Percentiles rank a stretch among this genome's conserved stretches.
Evolutionary conservation across 2,113 vertebrate species (phyloP).

Genomic region (Leucosticte australis): DNA sequence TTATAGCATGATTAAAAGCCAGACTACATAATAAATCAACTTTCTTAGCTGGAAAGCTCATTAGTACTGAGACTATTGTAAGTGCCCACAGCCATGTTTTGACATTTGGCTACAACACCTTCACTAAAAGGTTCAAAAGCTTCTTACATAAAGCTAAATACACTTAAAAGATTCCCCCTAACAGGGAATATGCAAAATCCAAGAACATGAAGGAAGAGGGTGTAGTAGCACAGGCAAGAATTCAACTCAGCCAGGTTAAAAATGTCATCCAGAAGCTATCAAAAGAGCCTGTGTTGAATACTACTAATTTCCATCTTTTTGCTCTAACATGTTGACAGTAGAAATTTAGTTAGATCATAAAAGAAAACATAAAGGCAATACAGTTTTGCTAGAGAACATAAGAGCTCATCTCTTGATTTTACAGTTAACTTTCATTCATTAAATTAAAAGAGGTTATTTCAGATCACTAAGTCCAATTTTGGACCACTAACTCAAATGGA

Average conservation of each 20-base stretch:
- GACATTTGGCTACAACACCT: not conserved
- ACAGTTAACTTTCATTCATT: not conserved
- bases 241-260: not conserved
- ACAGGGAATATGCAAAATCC: not conserved
- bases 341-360: not conserved
- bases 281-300: not conserved
- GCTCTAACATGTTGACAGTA: not conserved
- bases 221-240: not conserved
- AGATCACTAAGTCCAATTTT: not conserved
- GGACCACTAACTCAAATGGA: not conserved
- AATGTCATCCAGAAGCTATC: not conserved
- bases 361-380: not conserved
- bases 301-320: not conserved
- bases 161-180: not conserved
- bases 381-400: not conserved
- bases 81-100: not conserved
- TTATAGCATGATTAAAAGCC: not conserved
- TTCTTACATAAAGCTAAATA: not conserved
- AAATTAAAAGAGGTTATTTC: not conserved
- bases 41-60: not conserved
- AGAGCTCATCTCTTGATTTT: not conserved
- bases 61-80: slow-evolving; percentile 18
- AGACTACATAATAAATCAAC: slow-evolving; percentile 22
- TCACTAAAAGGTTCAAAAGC: slow-evolving; percentile 3
- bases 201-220: not conserved